Evolutionary conservation across 2,888 invertebrate species (phyloP).

Genomic region (Cylindroiulus punctatus): DNA sequence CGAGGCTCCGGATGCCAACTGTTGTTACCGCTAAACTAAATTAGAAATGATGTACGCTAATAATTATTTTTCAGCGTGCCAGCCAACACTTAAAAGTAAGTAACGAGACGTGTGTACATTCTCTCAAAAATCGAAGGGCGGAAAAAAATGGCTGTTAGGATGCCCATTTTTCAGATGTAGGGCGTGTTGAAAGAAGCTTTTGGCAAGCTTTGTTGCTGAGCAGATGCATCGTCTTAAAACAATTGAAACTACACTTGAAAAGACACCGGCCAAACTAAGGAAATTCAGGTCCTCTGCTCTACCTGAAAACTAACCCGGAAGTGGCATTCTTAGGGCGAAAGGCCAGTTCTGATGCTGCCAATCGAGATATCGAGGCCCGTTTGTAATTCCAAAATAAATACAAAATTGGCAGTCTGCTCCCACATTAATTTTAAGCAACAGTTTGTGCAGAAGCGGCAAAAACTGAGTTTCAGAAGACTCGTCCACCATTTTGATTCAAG

Average conservation of each 20-base stretch:
- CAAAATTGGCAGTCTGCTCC: no score
- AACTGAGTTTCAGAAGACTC: no score
- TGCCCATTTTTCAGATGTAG: constrained; percentile 51
- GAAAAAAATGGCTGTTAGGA: background rate
- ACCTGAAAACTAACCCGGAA: constrained; percentile 13
- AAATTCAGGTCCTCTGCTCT: background rate
- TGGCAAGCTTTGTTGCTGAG: constrained; percentile 46
- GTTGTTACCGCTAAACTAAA: constrained; percentile 21
- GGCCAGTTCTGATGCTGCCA: no score
- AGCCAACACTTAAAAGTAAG: constrained; percentile 17
- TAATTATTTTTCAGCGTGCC: constrained; percentile 43
- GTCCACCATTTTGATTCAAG: no score
- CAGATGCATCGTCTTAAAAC: constrained; percentile 48
- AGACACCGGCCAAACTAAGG: background rate
- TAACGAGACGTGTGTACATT: constrained; percentile 27
- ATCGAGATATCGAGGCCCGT: no score
- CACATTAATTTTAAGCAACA: no score
- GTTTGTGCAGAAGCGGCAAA: no score
- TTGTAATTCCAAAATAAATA: no score
- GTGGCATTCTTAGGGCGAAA: background rate
- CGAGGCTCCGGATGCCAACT: background rate
- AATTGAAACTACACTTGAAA: constrained; percentile 3
- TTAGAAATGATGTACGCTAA: constrained; percentile 31
- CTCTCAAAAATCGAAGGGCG: background rate
- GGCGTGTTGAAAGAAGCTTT: constrained; percentile 51